Conservation (phyloP, 2,888 invertebrate species). For the Eucera pruinosa region DNA sequence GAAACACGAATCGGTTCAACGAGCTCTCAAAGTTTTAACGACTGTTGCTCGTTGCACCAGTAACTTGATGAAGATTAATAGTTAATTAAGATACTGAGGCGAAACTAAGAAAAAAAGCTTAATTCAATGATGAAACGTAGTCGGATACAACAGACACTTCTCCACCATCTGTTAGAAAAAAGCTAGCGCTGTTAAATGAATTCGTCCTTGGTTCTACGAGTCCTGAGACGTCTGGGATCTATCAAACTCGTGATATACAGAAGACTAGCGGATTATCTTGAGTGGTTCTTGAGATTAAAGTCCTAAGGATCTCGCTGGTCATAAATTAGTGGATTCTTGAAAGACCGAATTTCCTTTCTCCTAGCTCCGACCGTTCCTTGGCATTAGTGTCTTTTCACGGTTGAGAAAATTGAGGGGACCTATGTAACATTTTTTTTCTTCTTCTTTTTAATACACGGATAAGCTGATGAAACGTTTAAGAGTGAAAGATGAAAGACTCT, state of each 20-base stretch:
- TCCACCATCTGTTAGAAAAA: conserved; percentile 6
- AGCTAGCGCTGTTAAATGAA: neutral
- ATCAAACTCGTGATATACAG: conserved; percentile 8
- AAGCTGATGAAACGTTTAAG: neutral
- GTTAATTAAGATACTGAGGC: conserved; percentile 17
- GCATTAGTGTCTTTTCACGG: neutral
- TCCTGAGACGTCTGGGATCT: conserved; percentile 8
- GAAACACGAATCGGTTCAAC: neutral
- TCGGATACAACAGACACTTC: neutral
- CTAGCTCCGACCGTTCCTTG: no score
- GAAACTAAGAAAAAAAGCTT: neutral
- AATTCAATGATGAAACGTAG: conserved; percentile 13
- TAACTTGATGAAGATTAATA: conserved; percentile 15
- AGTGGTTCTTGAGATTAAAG: conserved; percentile 16
- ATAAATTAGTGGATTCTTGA: conserved; percentile 13
- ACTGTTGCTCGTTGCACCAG: neutral
- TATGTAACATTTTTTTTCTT: neutral
- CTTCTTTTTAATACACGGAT: no score
- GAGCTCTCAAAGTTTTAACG: no score
- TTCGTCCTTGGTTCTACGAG: conserved; percentile 1
- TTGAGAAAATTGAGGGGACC: neutral
- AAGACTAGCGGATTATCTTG: conserved; percentile 1
- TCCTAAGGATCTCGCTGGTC: conserved; percentile 4
- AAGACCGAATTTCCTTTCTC: neutral
- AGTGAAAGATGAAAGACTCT: neutral